A percentile compares a stretch with the other conserved stretches of the same genome.
These are phyloP conservation scores for Archivesica marissinica DNA, from an alignment of 1,140 invertebrate genomes.

Conservation along the genomic window DNA sequence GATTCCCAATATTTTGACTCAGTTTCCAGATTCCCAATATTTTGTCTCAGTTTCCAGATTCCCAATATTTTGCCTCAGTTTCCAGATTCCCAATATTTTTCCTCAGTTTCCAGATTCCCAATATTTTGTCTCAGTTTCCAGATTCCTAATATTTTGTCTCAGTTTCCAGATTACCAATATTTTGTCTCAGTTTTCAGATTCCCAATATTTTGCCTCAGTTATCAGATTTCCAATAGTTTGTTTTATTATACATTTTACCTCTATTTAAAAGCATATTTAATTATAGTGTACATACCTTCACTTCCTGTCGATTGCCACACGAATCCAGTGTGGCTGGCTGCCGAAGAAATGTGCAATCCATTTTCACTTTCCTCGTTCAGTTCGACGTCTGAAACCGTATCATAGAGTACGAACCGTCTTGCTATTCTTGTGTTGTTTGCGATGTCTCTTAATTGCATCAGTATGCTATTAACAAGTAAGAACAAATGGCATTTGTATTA, in stretches of 20 bases:
- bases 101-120: too few relatives aligned
- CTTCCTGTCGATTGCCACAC: slow-evolving; percentile 22
- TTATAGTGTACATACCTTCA: background rate
- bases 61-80: too few relatives aligned
- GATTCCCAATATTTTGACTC: too few relatives aligned
- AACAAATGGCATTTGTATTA: background rate
- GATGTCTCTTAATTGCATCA: slow-evolving; percentile 61
- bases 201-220: background rate
- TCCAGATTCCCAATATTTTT: too few relatives aligned
- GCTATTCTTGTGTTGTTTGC: slow-evolving; percentile 64
- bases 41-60: too few relatives aligned
- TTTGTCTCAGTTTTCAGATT: background rate
- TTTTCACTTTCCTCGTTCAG: slow-evolving; percentile 88
- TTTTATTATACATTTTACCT: too few relatives aligned
- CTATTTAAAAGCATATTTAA: too few relatives aligned
- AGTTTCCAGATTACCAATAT: too few relatives aligned
- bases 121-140: too few relatives aligned
- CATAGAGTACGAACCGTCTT: slow-evolving; percentile 63
- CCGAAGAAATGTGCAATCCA: slow-evolving; percentile 87
- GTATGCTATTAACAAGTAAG: slow-evolving; percentile 10
- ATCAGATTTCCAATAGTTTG: background rate
- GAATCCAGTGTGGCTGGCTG: slow-evolving; percentile 7
- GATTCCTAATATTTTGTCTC: too few relatives aligned
- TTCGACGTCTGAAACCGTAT: slow-evolving; percentile 88
- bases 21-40: too few relatives aligned